Base-by-base conservation (phyloP, 2,797 vertebrate genomes). In the Pitangus sulphuratus region DNA sequence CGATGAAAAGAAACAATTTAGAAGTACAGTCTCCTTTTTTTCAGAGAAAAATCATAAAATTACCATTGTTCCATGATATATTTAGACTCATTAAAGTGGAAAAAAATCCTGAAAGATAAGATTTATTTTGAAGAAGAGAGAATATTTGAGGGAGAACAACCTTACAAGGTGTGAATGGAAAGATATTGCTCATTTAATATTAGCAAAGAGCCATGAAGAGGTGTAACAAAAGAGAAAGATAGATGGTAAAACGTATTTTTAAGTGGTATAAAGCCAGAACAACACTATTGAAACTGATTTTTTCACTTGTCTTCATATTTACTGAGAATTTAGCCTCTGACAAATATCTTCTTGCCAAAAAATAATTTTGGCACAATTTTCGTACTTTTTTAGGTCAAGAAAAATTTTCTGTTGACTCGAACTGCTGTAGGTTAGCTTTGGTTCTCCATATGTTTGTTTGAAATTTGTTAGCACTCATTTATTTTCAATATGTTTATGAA, bases 1-100 rank as follows among this genome's bases (percentile, higher is more conserved):
- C 26, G 33, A 30, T 12, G 7, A 42, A 83, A 83, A 89, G 33
- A 26, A 88, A 14, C 1, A 31, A 33, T 39, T 57, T 25, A 42
- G 69, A 71, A 15, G 3, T 16, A 12, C 0, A 0, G 15, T 56
- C 0, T 1, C 56, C 61, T 44, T 30, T 70, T 75, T 47, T 48
- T 42, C 33, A 4, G 31, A 25, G 13, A 61, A 61, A 69, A 66
- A 24, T 68, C 0, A 21, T 51, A 20, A 61, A 90, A 61, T 57
- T 44, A 9, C 2, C 1, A 1, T 51, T 69, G 2, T 44, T 93
- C 25, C 48, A 12, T 48, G 39, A 19, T 57, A 4, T 11, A 31
- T 56, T 62, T 95, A 54, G 24, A 30, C 7, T 56, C 11, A 35
- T 42, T 9, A 30, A 57, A 56, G 3, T 54, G 4, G 70, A 18